Percentiles rank a stretch among this genome's conserved stretches.
Conservation (phyloP, 2,797 vertebrate species). For the Mus spretus region DNA sequence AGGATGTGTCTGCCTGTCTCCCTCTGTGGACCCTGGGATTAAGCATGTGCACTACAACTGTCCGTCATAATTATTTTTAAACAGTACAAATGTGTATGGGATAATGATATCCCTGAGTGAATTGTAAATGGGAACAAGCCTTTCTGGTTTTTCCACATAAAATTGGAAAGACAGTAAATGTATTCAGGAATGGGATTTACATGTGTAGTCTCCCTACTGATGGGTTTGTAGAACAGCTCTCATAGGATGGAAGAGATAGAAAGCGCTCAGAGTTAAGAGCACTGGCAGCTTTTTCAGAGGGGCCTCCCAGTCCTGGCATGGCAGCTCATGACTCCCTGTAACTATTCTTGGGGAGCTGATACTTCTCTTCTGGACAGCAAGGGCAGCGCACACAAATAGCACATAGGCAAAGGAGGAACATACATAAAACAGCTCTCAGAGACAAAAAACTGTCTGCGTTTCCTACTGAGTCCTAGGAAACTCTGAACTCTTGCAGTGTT, state of each 20-base stretch:
- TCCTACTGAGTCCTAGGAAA: background rate
- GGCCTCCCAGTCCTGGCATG: too few relatives aligned
- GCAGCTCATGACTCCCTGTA: background rate
- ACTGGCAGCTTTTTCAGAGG: background rate
- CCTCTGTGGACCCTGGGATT: background rate
- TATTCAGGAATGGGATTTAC: background rate
- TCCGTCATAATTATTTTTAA: background rate
- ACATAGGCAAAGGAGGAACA: background rate
- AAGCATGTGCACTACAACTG: background rate
- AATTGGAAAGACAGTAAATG: background rate
- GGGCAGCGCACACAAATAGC: too few relatives aligned
- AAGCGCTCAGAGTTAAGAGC: background rate
- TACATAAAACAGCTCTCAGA: background rate
- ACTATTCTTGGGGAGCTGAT: background rate
- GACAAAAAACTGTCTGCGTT: background rate
- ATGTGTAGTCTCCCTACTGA: background rate
- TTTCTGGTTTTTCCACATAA: background rate
- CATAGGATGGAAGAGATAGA: background rate
- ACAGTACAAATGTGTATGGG: background rate
- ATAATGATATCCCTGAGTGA: slow-evolving; percentile 4
- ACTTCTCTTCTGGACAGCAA: background rate
- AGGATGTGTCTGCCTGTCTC: background rate
- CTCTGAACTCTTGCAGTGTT: background rate
- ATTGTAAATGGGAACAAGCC: background rate
- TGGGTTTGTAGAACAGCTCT: slow-evolving; percentile 14